These are phyloP conservation scores for Ephydatia muelleri DNA, from an alignment of 37 sponge, comb jelly and placozoan species.

Conservation along the genomic window DNA sequence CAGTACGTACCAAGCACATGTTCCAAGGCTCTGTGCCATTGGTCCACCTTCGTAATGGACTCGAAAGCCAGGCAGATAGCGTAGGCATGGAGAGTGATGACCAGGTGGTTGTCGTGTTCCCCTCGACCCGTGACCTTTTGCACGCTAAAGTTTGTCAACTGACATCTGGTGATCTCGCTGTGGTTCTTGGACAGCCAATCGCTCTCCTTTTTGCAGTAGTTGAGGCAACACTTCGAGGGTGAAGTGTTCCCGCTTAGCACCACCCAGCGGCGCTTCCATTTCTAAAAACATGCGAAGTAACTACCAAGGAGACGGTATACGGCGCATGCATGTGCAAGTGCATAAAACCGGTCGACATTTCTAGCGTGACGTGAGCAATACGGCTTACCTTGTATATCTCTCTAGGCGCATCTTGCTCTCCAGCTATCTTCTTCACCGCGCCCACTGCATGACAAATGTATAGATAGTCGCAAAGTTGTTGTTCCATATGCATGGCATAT, in stretches of 20 bases:
- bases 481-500: neutral
- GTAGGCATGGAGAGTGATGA: constrained; percentile 20
- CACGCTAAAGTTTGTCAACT: constrained; percentile 30
- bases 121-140: neutral
- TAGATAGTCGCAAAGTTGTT: neutral
- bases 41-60: constrained; percentile 56
- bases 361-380: neutral
- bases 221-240: constrained; percentile 35
- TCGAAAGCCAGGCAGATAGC: constrained; percentile 43
- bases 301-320: too few relatives aligned
- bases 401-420: neutral
- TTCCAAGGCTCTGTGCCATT: constrained; percentile 43
- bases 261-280: constrained; percentile 41
- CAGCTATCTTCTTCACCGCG: neutral
- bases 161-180: constrained; percentile 26
- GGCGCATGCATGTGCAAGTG: too few relatives aligned
- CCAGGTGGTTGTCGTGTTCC: constrained; percentile 29
- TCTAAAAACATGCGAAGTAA: neutral
- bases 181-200: constrained; percentile 49
- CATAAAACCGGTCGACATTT: too few relatives aligned
- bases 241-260: constrained; percentile 34
- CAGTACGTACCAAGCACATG: constrained; percentile 21
- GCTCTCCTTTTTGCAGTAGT: constrained; percentile 58
- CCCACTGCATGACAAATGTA: neutral
- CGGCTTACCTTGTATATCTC: neutral